Evolutionary conservation across 2,888 invertebrate species (phyloP).

Genomic region (Drosophila vallismaia): DNA sequence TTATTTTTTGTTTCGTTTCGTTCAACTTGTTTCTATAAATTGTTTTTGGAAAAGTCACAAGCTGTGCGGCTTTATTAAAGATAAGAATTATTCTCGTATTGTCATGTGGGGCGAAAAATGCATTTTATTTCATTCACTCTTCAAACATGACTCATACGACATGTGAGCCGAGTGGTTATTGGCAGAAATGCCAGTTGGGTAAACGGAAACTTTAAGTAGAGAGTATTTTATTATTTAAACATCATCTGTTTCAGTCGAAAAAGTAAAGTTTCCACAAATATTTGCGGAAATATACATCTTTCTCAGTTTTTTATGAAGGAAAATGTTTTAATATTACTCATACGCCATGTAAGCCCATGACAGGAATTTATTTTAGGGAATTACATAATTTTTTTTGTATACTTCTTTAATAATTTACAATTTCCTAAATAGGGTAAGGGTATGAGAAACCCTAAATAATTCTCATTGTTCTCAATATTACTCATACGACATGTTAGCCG

Average conservation of each 20-base stretch:
- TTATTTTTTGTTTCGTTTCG: not conserved
- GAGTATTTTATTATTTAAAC: not conserved
- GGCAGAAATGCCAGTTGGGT: too few species aligned
- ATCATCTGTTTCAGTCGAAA: too few species aligned
- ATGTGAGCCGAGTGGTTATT: not conserved
- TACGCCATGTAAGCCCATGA: not conserved
- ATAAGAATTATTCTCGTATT: slow-evolving; percentile 2
- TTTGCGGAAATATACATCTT: too few species aligned
- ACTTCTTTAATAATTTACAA: too few species aligned
- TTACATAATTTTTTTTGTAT: too few species aligned
- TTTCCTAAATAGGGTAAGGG: too few species aligned
- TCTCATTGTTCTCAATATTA: too few species aligned
- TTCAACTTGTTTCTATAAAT: slow-evolving; percentile 4
- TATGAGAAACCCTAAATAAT: too few species aligned
- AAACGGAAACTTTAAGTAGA: not conserved
- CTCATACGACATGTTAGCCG: too few species aligned
- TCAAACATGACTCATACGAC: slow-evolving; percentile 1
- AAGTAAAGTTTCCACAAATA: too few species aligned
- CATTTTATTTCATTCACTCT: not conserved
- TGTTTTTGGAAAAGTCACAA: not conserved
- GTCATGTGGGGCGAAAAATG: not conserved
- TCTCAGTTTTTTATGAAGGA: too few species aligned
- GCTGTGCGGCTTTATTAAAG: slow-evolving; percentile 2
- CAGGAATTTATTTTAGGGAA: too few species aligned
- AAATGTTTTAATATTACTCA: not conserved